phyloP scores from a whole-genome alignment of 1,140 invertebrate genomes.

The Solenopsis fugax region DNA sequence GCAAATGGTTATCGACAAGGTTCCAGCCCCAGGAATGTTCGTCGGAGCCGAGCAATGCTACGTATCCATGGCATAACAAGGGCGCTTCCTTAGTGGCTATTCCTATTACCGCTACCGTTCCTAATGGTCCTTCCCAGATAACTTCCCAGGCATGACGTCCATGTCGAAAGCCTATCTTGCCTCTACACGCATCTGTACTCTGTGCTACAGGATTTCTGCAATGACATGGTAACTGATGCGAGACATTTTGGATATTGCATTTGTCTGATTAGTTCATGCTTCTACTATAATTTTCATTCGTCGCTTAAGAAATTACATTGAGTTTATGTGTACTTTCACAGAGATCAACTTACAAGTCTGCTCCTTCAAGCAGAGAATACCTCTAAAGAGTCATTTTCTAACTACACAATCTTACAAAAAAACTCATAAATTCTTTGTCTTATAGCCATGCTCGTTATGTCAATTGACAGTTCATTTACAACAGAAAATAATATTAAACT shows the following conservation, averaged over 20 bases:
- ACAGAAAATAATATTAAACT: not conserved
- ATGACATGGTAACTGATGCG: constrained; percentile 42
- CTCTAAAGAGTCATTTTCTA: not conserved
- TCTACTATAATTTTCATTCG: not conserved
- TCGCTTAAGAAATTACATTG: not conserved
- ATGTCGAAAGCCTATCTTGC: constrained; percentile 97
- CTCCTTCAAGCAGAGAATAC: not conserved
- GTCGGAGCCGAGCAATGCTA: constrained; percentile 97
- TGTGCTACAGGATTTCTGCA: constrained; percentile 97
- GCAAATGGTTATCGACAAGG: constrained; percentile 98
- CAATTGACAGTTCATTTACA: not conserved
- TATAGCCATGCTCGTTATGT: not conserved
- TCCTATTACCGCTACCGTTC: constrained; percentile 97
- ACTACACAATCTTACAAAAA: not conserved
- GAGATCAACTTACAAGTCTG: not conserved
- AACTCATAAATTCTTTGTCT: not conserved
- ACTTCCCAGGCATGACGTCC: constrained; percentile 99
- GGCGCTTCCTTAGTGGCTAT: constrained; percentile 98
- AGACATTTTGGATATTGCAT: constrained; percentile 24
- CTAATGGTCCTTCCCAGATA: constrained; percentile 99
- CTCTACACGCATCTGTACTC: constrained; percentile 98
- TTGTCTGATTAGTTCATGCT: constrained; percentile 26
- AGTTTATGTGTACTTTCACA: not conserved
- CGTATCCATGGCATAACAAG: constrained; percentile 96
- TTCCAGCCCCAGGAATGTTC: constrained; percentile 99